Conservation (phyloP, 2,113 vertebrate species). For the Proteles cristata region DNA sequence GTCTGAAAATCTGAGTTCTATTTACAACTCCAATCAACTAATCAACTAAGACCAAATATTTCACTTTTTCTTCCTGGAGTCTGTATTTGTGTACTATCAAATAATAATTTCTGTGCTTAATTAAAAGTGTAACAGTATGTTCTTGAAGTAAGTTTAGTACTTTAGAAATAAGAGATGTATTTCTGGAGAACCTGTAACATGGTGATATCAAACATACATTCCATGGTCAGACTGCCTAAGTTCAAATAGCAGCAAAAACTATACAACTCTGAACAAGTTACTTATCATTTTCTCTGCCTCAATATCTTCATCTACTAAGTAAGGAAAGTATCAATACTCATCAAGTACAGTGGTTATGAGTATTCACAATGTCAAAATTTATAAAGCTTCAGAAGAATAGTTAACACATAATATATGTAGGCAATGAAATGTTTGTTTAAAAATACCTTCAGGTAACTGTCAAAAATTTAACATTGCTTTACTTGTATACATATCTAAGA, state of each 20-base stretch:
- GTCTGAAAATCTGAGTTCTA: constrained; percentile 45
- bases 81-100: constrained; percentile 6
- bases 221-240: background rate
- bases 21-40: constrained; percentile 49
- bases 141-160: background rate
- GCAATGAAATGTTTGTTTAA: background rate
- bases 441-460: background rate
- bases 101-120: constrained; percentile 23
- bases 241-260: background rate
- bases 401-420: background rate
- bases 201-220: background rate
- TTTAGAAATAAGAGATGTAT: background rate
- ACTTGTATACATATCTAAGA: background rate
- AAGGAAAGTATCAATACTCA: background rate
- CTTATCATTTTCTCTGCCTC: background rate
- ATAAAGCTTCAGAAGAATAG: background rate
- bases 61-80: constrained; percentile 11
- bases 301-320: constrained; percentile 1
- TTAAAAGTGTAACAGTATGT: background rate
- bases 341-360: background rate
- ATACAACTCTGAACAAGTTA: background rate
- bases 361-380: background rate
- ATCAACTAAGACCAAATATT: constrained; percentile 47
- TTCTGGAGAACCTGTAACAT: background rate
- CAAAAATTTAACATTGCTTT: background rate